Evolutionary conservation across 1,140 invertebrate genomes (phyloP), one percentile per base, ranked within the genome.

Genomic region (Odontomachus brunneus): DNA sequence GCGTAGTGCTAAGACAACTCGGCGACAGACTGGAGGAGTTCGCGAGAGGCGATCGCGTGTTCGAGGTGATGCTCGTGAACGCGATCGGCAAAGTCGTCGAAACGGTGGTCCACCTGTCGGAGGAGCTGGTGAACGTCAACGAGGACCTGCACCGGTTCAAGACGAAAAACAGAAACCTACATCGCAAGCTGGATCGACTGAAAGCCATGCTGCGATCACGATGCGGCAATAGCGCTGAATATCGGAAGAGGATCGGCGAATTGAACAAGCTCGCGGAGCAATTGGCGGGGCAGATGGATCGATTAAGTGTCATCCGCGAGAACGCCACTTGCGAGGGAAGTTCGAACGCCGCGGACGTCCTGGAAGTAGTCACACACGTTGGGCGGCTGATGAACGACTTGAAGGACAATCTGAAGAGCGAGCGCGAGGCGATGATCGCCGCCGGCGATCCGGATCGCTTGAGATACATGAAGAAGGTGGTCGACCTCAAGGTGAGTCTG

Each of bases 401-500:
- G 76, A 74, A 3, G 22, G 65, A 67, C 26, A 90, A 86, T 17
- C 22, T 90, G 53, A 86, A 44, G 9, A 88, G 84, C 67, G 89
- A 90, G 38, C 73, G 63, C 26, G 59, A 86, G 14, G 88, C 88
- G 4, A 57, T 90, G 15, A 59, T 88, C 2, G 71, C 65, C 1
- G 81, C 67, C 11, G 89, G 81, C 11, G 84, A 89, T 63, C 82
- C 67, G 0, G 38, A 86, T 55, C 71, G 81, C 9, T 85, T 82
- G 11, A 63, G 29, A 12, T 90, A 91, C 60, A 53, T 85, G 5
- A 82, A 74, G 22, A 89, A 63, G 29, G 89, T 91, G 2, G 49
- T 74, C 3, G 65, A 86, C 26, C 44, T 89, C 0, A 66, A 72
- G 3, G 15, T 83, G 14, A 76, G 26, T 1, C 14, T 84, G 24